Evolutionary conservation across 2,797 vertebrate species (phyloP).

Genomic region (Acrocephalus scirpaceus): DNA sequence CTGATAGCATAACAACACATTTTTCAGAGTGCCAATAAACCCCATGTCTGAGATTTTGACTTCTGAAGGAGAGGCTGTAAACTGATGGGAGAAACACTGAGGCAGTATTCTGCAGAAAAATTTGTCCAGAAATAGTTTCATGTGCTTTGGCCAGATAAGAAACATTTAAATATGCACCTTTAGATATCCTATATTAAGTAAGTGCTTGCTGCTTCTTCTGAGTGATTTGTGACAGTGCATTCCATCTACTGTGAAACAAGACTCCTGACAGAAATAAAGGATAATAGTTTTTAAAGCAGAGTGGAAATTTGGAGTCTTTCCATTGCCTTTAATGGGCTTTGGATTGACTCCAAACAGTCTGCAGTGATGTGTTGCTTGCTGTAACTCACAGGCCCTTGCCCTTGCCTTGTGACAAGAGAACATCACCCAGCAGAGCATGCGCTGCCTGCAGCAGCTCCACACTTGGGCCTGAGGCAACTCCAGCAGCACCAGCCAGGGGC

Average conservation of each 20-base stretch:
- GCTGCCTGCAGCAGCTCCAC: neutral
- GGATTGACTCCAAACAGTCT: neutral
- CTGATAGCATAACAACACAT: neutral
- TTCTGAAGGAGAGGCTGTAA: constrained; percentile 31
- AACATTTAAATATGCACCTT: neutral
- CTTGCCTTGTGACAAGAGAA: neutral
- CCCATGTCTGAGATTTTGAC: neutral
- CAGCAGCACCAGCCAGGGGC: rapidly evolving
- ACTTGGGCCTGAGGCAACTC: neutral
- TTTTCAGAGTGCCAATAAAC: constrained; percentile 1
- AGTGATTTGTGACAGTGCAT: neutral
- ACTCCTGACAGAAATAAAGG: neutral
- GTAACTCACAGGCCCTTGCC: neutral
- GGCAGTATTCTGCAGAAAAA: neutral
- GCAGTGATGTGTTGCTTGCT: neutral
- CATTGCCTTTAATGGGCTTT: constrained; percentile 24
- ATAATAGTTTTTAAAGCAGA: neutral
- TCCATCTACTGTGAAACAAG: neutral
- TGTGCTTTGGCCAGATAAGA: neutral
- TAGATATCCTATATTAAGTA: neutral
- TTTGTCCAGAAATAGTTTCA: neutral
- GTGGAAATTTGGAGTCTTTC: neutral
- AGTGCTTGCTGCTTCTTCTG: neutral
- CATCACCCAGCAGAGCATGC: rapidly evolving
- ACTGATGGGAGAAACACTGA: constrained; percentile 10